Percentiles rank a stretch among this genome's conserved stretches.
phyloP scores from a whole-genome alignment of 2,797 vertebrate genomes.

The Neopelma chrysocephalum region DNA sequence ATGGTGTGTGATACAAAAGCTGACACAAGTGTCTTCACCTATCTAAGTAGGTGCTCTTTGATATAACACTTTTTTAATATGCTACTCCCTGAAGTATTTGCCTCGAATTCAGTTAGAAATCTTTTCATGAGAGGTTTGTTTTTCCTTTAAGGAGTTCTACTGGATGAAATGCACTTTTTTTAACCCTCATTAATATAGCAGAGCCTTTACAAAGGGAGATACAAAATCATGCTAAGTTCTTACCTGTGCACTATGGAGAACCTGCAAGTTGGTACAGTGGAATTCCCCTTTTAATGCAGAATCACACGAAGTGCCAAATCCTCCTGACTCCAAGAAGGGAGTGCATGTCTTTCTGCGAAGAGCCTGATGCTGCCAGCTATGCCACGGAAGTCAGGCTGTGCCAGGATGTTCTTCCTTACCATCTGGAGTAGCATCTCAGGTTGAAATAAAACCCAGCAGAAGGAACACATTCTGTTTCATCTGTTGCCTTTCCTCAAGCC shows the following conservation, averaged over 20 bases:
- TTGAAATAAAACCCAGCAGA: not conserved
- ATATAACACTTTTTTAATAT: not conserved
- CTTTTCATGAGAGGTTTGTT: not conserved
- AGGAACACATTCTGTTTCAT: not conserved
- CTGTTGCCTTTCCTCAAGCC: not conserved
- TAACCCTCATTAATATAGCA: not conserved
- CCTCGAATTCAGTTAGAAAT: not conserved
- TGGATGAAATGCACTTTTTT: not conserved
- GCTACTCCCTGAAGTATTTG: not conserved
- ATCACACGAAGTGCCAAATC: not conserved
- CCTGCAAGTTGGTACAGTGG: not conserved
- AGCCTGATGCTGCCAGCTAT: not conserved
- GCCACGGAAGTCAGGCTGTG: not conserved
- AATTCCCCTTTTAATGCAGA: not conserved
- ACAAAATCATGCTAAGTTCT: not conserved
- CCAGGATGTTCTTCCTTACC: slow-evolving; percentile 21
- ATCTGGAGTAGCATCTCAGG: not conserved
- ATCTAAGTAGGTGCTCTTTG: not conserved
- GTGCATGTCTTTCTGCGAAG: not conserved
- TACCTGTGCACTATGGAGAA: not conserved
- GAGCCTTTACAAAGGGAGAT: not conserved
- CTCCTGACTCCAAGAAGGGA: not conserved
- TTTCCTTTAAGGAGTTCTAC: not conserved
- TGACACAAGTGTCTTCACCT: not conserved
- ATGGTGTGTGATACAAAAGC: not conserved